Evolutionary conservation across 2,113 vertebrate species (phyloP).

Genomic region (Polypterus senegalus): DNA sequence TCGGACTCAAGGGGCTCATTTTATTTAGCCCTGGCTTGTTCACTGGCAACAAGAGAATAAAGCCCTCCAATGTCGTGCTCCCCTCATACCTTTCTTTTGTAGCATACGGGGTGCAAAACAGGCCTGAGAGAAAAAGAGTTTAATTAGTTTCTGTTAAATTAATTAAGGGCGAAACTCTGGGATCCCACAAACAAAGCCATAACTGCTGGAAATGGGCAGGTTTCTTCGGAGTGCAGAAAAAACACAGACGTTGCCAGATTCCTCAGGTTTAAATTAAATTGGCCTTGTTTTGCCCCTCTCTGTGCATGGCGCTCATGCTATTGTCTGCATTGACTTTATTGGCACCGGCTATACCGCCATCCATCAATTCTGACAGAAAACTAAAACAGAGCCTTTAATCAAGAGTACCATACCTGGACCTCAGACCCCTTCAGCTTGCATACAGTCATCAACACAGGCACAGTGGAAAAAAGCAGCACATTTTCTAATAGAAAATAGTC

Average conservation of each 20-base stretch:
- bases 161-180: constrained; percentile 57
- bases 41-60: constrained; percentile 59
- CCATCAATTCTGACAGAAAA: constrained; percentile 50
- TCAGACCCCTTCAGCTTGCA: too few species aligned
- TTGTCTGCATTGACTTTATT: constrained; percentile 41
- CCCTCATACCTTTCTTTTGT: constrained; percentile 49
- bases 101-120: constrained; percentile 33
- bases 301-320: constrained; percentile 19
- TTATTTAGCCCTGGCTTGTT: constrained; percentile 54
- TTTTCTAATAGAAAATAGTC: too few species aligned
- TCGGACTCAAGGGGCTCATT: constrained; percentile 48
- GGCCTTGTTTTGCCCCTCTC: constrained; percentile 20
- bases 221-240: constrained; percentile 27
- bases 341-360: constrained; percentile 42
- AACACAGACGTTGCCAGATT: constrained; percentile 34
- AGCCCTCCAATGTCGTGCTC: constrained; percentile 25
- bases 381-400: constrained; percentile 11
- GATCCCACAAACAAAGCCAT: constrained; percentile 46
- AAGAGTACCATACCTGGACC: neutral
- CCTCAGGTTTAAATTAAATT: constrained; percentile 58
- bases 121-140: constrained; percentile 48
- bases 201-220: constrained; percentile 40
- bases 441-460: too few species aligned
- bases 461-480: too few species aligned
- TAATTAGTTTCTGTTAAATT: constrained; percentile 66